These are phyloP conservation scores for Protophormia terraenovae DNA, from an alignment of 2,888 invertebrate species.

Conservation along the genomic window DNA sequence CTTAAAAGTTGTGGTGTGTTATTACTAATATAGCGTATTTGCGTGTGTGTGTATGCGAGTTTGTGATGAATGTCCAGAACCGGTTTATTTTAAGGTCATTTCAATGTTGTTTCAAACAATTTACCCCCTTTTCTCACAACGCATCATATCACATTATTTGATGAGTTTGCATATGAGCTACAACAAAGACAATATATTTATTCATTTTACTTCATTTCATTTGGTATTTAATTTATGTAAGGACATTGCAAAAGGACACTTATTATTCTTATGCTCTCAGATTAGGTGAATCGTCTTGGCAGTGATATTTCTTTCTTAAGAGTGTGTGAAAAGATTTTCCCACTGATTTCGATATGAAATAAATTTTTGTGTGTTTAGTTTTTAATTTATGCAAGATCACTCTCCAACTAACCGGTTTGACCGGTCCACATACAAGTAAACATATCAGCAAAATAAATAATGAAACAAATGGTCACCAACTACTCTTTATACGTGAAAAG, in stretches of 20 bases:
- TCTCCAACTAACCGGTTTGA: constrained; percentile 76
- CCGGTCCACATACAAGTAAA: constrained; percentile 72
- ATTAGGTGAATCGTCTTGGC: constrained; percentile 45
- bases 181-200: constrained; percentile 32
- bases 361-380: constrained; percentile 4
- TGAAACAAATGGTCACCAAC: constrained; percentile 43
- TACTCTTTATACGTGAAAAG: not conserved
- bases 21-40: too few relatives aligned
- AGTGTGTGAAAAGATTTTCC: constrained; percentile 62
- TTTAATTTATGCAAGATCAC: constrained; percentile 70
- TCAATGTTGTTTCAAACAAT: constrained; percentile 60
- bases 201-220: constrained; percentile 41
- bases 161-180: constrained; percentile 13
- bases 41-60: not conserved
- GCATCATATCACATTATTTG: not conserved
- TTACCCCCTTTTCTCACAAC: constrained; percentile 65
- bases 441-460: not conserved
- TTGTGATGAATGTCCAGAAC: constrained; percentile 75
- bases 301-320: constrained; percentile 41
- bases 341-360: constrained; percentile 49
- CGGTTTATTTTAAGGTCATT: constrained; percentile 72
- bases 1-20: not conserved
- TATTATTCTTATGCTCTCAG: constrained; percentile 38
- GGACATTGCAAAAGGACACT: constrained; percentile 80
- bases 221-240: constrained; percentile 76